Percentiles rank a stretch among this genome's conserved stretches.
Evolutionary conservation across 2,113 vertebrate genomes (phyloP).

Genomic region (Lagenorhynchus albirostris): DNA sequence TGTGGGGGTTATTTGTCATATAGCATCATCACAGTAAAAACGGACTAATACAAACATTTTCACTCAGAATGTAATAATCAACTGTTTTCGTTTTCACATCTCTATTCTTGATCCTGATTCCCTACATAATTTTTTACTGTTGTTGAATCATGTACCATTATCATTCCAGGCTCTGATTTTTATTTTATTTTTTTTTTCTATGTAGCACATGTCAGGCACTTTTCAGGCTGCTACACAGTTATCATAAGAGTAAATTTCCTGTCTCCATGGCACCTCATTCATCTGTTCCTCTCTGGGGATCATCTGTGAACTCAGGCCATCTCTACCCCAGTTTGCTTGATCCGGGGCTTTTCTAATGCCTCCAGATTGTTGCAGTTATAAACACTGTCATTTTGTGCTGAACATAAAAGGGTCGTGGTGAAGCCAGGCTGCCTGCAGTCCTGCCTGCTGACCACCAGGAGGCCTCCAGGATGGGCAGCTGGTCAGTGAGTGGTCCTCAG

Average conservation of each 20-base stretch:
- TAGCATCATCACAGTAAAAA: not conserved
- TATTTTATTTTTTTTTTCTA: not conserved
- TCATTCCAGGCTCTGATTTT: not conserved
- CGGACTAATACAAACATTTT: not conserved
- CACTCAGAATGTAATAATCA: not conserved
- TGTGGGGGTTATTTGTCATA: not conserved
- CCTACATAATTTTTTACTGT: not conserved
- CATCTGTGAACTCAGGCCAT: not conserved
- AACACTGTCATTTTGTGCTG: not conserved
- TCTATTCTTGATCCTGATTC: not conserved
- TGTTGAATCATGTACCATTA: not conserved
- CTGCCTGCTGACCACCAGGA: not conserved
- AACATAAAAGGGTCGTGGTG: not conserved
- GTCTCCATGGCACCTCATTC: not conserved
- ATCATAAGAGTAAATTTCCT: not conserved
- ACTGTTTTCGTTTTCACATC: not conserved
- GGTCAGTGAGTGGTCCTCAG: not conserved
- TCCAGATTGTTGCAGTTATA: not conserved
- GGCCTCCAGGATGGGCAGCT: not conserved
- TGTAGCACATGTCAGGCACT: not conserved
- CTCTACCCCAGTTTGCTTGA: not conserved
- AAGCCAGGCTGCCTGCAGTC: not conserved
- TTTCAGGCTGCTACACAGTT: not conserved
- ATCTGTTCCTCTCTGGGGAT: not conserved
- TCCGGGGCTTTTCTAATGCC: not conserved